phyloP scores from a whole-genome alignment of 2,113 vertebrate genomes.

The Baryphthengus martii region DNA sequence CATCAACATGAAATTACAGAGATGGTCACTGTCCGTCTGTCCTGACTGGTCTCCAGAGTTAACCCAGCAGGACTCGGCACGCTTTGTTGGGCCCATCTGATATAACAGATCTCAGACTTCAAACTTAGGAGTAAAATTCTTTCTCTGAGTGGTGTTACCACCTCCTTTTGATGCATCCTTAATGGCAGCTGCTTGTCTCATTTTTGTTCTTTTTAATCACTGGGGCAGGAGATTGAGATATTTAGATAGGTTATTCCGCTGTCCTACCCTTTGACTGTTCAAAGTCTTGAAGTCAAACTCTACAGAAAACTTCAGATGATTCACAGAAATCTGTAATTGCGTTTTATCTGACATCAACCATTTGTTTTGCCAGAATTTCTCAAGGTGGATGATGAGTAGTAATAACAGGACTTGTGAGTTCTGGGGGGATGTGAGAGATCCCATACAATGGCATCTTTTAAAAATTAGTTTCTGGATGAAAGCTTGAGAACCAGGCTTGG shows the following conservation, averaged over 20 bases:
- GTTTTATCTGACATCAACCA: neutral
- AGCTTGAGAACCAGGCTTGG: neutral
- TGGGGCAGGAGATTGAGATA: neutral
- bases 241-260: neutral
- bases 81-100: neutral
- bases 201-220: neutral
- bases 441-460: neutral
- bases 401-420: neutral
- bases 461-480: neutral
- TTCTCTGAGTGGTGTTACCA: neutral
- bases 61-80: neutral
- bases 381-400: neutral
- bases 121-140: neutral
- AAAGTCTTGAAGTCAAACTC: neutral
- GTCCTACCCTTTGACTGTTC: neutral
- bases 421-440: neutral
- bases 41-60: slow-evolving; percentile 1
- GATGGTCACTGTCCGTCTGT: slow-evolving; percentile 38
- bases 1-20: slow-evolving; percentile 39
- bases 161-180: neutral
- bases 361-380: neutral
- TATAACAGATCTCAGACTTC: neutral
- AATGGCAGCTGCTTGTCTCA: neutral
- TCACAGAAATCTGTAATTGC: neutral
- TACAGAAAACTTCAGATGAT: neutral